Conservation (phyloP, 2,113 vertebrate species). For the Xenopus tropicalis region UCB_Xtro_10.0 CM004444.2:51150001-51150500, state of each 20-base stretch:
- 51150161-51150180: constrained; percentile 42
- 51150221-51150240: constrained; percentile 40
- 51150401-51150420: constrained; percentile 32
- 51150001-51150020: constrained; percentile 31
- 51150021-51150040: constrained; percentile 28
- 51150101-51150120: constrained; percentile 16
- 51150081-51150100: constrained; percentile 24
- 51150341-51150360: constrained; percentile 34
- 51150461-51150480: constrained; percentile 32
- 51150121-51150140: constrained; percentile 36
- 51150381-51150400: constrained; percentile 20
- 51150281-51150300: constrained; percentile 40
- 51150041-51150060: constrained; percentile 33
- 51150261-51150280: constrained; percentile 33
- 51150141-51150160: constrained; percentile 24
- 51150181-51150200: constrained; percentile 40
- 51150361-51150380: constrained; percentile 29
- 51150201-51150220: constrained; percentile 39
- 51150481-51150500: constrained; percentile 30
- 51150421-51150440: constrained; percentile 38
- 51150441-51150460: constrained; percentile 32
- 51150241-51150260: constrained; percentile 44
- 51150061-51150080: constrained; percentile 35
- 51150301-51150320: constrained; percentile 35
- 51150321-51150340: constrained; percentile 35